phyloP scores from a whole-genome alignment of 2,797 vertebrate species.

The Onychomys leucogaster region DNA sequence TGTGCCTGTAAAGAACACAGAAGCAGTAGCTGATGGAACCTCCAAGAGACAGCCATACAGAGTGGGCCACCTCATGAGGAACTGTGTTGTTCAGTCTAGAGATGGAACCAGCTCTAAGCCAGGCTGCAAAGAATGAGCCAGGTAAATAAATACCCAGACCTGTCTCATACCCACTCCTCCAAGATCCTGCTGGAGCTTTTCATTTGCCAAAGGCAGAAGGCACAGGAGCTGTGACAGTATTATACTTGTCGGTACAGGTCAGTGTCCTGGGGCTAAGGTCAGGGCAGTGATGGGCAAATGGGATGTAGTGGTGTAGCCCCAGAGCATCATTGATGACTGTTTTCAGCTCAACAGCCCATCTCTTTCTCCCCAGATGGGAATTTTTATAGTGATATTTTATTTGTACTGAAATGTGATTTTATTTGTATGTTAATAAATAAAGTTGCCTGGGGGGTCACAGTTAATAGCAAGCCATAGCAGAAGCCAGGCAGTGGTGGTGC shows the following conservation, averaged over 20 bases:
- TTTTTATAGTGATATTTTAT: too few relatives aligned
- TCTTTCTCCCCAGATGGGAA: constrained; percentile 8
- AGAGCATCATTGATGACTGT: neutral
- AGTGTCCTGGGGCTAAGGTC: neutral
- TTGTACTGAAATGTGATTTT: too few relatives aligned
- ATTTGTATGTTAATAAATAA: too few relatives aligned
- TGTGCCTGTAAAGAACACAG: neutral
- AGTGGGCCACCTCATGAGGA: neutral
- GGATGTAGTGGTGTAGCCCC: neutral
- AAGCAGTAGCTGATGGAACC: neutral
- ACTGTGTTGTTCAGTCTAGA: neutral
- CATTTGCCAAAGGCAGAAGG: neutral
- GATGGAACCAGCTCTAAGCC: neutral
- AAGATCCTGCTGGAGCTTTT: neutral
- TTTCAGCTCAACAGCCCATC: neutral
- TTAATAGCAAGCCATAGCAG: too few relatives aligned
- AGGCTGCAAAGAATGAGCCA: neutral
- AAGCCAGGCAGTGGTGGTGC: too few relatives aligned
- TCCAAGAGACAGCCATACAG: neutral
- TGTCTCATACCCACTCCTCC: neutral
- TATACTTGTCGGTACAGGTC: neutral
- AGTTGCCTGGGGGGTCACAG: too few relatives aligned
- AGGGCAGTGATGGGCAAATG: neutral
- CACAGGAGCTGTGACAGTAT: neutral
- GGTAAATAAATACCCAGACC: neutral